Conservation (phyloP, 2,113 vertebrate species). For the Phaethornis superciliosus region DNA sequence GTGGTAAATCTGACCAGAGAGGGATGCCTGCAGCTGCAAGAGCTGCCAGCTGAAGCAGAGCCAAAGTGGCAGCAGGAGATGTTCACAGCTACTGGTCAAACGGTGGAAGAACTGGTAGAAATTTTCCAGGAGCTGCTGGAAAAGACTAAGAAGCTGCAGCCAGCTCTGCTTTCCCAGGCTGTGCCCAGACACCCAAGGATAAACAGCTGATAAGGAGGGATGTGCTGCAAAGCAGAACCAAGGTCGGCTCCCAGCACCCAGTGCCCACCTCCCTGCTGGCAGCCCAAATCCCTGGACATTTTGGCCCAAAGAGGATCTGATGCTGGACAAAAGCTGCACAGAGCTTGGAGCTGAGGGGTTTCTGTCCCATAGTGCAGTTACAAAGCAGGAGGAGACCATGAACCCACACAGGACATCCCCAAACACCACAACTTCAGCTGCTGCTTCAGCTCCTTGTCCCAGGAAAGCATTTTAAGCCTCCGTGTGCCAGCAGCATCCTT, state of each 20-base stretch:
- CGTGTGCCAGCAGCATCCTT: neutral
- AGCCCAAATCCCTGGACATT: neutral
- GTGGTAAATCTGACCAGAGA: accelerated
- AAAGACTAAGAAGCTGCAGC: neutral
- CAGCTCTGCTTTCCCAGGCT: neutral
- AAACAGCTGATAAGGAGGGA: neutral
- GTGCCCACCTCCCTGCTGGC: neutral
- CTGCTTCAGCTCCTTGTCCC: slow-evolving; percentile 2
- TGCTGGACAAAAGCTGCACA: slow-evolving; percentile 11
- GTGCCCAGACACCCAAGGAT: accelerated
- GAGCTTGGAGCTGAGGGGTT: neutral
- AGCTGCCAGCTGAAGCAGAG: slow-evolving; percentile 17
- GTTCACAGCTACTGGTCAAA: accelerated
- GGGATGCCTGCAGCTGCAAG: neutral
- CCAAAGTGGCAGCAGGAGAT: slow-evolving; percentile 1
- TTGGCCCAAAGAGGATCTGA: neutral
- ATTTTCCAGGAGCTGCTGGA: slow-evolving; percentile 36
- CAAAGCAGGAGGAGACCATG: neutral
- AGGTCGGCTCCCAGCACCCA: neutral
- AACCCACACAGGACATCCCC: neutral
- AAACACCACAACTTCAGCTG: neutral
- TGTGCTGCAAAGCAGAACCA: neutral
- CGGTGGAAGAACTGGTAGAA: neutral
- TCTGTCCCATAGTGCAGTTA: neutral
- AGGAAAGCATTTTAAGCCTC: neutral